Percentiles rank a stretch among this genome's conserved stretches.
Conservation (phyloP, 1,140 invertebrate genomes). For the Bactericera cockerelli region DNA sequence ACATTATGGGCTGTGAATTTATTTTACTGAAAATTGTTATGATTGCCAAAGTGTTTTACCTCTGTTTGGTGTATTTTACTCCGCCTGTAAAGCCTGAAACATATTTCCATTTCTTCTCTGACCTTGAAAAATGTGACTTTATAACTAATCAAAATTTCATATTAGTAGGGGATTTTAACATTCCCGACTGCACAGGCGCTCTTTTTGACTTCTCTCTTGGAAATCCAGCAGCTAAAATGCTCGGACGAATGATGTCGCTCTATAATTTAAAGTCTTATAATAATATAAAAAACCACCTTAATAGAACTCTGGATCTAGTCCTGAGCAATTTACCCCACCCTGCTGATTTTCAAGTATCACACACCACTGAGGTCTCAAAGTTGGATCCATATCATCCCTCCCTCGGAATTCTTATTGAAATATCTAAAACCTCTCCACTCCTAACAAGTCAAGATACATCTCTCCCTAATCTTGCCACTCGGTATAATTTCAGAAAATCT, state of each 20-base stretch:
- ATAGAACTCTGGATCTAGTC: neutral
- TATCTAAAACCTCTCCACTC: no score
- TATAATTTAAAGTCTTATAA: neutral
- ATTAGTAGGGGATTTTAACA: neutral
- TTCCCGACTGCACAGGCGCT: neutral
- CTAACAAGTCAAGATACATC: no score
- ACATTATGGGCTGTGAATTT: neutral
- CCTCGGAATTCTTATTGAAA: no score
- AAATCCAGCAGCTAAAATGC: neutral
- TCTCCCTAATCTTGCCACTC: no score
- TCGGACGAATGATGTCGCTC: neutral
- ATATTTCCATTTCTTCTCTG: neutral
- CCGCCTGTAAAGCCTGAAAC: neutral
- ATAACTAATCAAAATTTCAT: neutral
- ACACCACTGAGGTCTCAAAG: no score
- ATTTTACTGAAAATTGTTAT: neutral
- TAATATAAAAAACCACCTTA: neutral
- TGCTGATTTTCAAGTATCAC: no score
- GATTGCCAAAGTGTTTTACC: neutral
- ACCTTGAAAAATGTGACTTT: neutral
- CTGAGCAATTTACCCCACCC: neutral
- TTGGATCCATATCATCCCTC: no score
- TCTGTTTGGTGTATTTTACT: conserved; percentile 3
- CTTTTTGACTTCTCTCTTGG: neutral
- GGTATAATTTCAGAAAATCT: no score